Percentiles rank a stretch among this genome's conserved stretches.
Conservation (phyloP, 2,888 invertebrate genomes). For the Eugnorisma glareosa region DNA sequence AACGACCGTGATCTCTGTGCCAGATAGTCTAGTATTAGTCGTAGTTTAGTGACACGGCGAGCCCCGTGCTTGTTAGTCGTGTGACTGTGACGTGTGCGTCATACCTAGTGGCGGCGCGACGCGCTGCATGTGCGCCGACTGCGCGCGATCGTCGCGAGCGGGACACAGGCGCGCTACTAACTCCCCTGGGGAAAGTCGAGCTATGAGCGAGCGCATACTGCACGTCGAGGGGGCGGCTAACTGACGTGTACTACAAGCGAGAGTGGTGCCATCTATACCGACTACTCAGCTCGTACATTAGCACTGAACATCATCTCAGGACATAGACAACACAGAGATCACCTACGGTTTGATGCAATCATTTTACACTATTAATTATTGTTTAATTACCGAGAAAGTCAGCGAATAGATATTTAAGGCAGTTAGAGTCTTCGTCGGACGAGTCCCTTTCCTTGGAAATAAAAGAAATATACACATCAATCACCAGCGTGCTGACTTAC, state of each 20-base stretch:
- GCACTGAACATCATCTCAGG: conserved; percentile 77
- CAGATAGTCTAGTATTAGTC: conserved; percentile 64
- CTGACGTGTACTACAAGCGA: conserved; percentile 62
- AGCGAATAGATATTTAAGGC: conserved; percentile 93
- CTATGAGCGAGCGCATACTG: conserved; percentile 62
- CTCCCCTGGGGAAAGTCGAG: conserved; percentile 83
- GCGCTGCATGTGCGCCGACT: conserved; percentile 44
- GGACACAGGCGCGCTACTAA: conserved; percentile 83
- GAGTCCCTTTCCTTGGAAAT: conserved; percentile 87
- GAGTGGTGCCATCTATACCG: conserved; percentile 75
- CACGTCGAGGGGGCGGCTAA: conserved; percentile 42
- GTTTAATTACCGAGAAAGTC: conserved; percentile 92
- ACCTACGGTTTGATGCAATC: conserved; percentile 80
- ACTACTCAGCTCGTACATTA: conserved; percentile 75
- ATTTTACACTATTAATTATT: conserved; percentile 61
- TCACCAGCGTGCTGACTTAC: conserved; percentile 67
- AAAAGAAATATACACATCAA: conserved; percentile 82
- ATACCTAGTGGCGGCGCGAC: conserved; percentile 52
- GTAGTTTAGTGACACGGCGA: conserved; percentile 65
- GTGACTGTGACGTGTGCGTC: conserved; percentile 35
- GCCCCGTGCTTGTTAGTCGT: conserved; percentile 56
- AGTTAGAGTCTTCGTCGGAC: conserved; percentile 91
- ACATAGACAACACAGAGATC: conserved; percentile 87
- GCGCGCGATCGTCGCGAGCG: conserved; percentile 64
- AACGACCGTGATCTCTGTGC: conserved; percentile 78